Conservation (phyloP, 2,797 vertebrate species). For the Falco peregrinus region DNA sequence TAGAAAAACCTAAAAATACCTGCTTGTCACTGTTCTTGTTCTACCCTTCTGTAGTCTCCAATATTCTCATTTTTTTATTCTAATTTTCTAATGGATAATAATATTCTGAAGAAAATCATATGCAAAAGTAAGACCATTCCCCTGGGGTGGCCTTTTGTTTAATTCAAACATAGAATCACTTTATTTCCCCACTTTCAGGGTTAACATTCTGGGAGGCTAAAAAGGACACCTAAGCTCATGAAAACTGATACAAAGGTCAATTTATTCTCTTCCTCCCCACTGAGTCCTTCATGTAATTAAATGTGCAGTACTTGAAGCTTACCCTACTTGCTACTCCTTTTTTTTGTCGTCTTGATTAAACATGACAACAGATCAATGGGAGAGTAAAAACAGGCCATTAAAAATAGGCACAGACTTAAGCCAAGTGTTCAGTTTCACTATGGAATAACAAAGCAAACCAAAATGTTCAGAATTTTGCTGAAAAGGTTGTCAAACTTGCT, state of each 20-base stretch:
- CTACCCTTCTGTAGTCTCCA: not conserved
- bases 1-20: not conserved
- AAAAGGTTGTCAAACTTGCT: not conserved
- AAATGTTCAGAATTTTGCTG: not conserved
- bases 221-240: constrained; percentile 39
- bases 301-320: constrained; percentile 24
- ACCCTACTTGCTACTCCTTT: not conserved
- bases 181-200: not conserved
- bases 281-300: constrained; percentile 43
- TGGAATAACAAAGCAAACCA: not conserved
- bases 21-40: not conserved
- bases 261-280: constrained; percentile 4
- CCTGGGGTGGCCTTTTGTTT: not conserved
- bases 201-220: not conserved
- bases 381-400: constrained; percentile 23
- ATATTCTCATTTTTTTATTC: not conserved
- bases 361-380: constrained; percentile 49
- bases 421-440: not conserved
- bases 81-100: not conserved
- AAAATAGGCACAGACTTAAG: not conserved
- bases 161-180: not conserved
- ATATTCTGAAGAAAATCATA: not conserved
- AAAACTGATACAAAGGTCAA: constrained; percentile 59
- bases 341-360: constrained; percentile 34
- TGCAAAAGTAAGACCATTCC: not conserved